A percentile compares a stretch with the other conserved stretches of the same genome.
phyloP scores from a whole-genome alignment of 2,888 invertebrate species.

The Ariolimax columbianus region DNA sequence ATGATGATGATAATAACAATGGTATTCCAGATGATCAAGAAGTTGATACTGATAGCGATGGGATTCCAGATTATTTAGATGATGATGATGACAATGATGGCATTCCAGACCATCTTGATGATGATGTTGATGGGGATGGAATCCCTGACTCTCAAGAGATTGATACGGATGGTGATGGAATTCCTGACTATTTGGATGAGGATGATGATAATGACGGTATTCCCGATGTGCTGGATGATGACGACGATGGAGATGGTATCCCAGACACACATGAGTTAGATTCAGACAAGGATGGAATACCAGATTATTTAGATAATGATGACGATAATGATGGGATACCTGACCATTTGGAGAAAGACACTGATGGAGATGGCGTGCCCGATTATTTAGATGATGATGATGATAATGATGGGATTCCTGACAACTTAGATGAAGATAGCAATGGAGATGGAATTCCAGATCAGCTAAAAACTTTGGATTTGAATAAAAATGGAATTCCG shows the following conservation, averaged over 20 bases:
- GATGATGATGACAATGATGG: constrained; percentile 76
- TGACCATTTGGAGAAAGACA: constrained; percentile 57
- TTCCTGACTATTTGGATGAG: constrained; percentile 68
- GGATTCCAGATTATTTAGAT: constrained; percentile 67
- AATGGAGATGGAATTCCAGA: constrained; percentile 72
- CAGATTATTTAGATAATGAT: constrained; percentile 69
- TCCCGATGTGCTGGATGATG: constrained; percentile 66
- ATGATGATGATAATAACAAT: constrained; percentile 70
- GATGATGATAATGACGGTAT: constrained; percentile 72
- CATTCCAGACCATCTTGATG: constrained; percentile 70
- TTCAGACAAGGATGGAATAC: constrained; percentile 72
- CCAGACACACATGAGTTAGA: constrained; percentile 64
- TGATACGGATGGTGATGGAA: constrained; percentile 73
- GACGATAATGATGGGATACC: constrained; percentile 70
- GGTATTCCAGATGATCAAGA: constrained; percentile 71
- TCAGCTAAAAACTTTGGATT: constrained; percentile 61
- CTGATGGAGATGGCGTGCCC: constrained; percentile 68
- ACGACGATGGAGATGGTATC: constrained; percentile 67
- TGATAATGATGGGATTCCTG: constrained; percentile 71
- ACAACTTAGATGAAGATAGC: constrained; percentile 62
- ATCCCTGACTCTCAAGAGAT: constrained; percentile 59
- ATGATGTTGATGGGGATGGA: constrained; percentile 65
- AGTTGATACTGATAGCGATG: constrained; percentile 71
- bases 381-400: constrained; percentile 63
- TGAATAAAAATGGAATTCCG: constrained; percentile 69